Evolutionary conservation across 2,113 vertebrate genomes (phyloP).

Genomic region (Chaetodon auriga): DNA sequence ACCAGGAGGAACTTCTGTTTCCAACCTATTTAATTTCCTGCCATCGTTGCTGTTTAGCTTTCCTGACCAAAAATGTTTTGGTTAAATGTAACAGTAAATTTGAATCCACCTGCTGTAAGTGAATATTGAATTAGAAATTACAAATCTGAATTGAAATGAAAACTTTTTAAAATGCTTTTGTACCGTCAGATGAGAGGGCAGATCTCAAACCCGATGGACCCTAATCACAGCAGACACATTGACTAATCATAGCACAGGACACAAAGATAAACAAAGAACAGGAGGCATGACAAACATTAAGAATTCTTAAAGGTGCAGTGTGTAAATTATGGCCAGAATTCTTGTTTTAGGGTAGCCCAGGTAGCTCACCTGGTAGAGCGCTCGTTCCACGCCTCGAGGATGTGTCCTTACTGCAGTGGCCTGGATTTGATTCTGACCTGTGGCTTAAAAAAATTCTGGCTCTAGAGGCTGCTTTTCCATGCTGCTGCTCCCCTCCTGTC

Average conservation of each 20-base stretch:
- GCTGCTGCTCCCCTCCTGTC: no score
- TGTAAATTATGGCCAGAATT: no score
- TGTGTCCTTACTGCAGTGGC: no score
- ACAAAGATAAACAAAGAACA: background rate
- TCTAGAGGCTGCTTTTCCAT: no score
- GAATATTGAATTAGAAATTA: background rate
- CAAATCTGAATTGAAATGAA: background rate
- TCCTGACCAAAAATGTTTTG: background rate
- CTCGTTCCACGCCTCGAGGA: no score
- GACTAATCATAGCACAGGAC: background rate
- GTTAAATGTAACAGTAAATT: background rate
- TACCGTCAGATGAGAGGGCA: background rate
- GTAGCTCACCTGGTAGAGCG: no score
- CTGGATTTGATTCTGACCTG: no score
- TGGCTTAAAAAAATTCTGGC: no score
- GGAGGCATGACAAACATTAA: background rate
- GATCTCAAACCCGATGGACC: background rate
- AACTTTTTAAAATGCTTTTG: background rate
- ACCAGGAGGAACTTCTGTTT: background rate
- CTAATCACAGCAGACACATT: background rate
- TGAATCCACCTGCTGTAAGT: background rate
- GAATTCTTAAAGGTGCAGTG: background rate
- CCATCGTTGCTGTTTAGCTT: background rate
- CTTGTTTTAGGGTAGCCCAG: no score
- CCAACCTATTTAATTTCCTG: background rate